phyloP scores from a whole-genome alignment of 2,888 invertebrate species.

The Aricia artaxerxes region DNA sequence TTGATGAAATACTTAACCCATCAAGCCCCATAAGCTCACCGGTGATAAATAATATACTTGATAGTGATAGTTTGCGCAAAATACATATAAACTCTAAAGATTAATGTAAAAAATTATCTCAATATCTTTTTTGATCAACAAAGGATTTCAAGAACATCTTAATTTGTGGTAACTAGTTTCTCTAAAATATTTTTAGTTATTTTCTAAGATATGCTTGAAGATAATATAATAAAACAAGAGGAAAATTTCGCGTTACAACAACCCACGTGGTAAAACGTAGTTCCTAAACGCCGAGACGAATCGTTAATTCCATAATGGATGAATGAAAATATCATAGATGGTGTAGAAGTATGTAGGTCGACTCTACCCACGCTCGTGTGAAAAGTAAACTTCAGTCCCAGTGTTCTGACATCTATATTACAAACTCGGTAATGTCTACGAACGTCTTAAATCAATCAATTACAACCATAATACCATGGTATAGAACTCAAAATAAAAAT shows the following conservation, averaged over 20 bases:
- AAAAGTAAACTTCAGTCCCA: constrained; percentile 63
- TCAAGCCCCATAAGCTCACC: too few species aligned
- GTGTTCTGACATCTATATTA: constrained; percentile 66
- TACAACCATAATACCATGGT: constrained; percentile 44
- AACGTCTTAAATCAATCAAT: constrained; percentile 43
- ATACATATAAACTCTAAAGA: too few species aligned
- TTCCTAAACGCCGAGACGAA: constrained; percentile 21
- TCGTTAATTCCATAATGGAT: constrained; percentile 13
- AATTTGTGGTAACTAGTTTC: background rate
- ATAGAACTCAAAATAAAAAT: constrained; percentile 47
- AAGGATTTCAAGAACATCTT: too few species aligned
- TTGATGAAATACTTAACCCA: too few species aligned
- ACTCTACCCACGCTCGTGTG: constrained; percentile 52
- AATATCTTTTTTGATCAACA: too few species aligned
- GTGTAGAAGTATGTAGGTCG: constrained; percentile 51
- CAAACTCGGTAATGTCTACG: constrained; percentile 37
- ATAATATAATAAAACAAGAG: background rate
- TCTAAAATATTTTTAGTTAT: background rate
- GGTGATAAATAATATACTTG: too few species aligned
- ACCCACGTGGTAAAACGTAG: constrained; percentile 7
- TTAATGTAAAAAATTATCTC: too few species aligned
- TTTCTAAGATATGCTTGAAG: background rate
- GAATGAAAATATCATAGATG: constrained; percentile 28
- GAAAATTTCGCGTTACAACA: background rate
- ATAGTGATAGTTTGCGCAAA: too few species aligned